Conservation (phyloP, 2,888 invertebrate genomes). For the Pelosia muscerda region DNA sequence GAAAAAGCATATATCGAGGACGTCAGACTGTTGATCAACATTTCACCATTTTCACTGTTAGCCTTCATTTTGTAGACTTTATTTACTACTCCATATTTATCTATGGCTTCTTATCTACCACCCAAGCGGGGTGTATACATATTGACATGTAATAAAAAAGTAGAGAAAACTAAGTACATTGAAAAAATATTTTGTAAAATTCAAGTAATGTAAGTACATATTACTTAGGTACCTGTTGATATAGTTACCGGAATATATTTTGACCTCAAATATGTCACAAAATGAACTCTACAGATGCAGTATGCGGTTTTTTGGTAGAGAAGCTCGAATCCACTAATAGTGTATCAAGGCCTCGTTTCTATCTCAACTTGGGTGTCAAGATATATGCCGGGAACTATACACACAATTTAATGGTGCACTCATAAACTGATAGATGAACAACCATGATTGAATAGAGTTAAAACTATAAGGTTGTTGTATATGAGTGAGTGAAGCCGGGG, state of each 20-base stretch:
- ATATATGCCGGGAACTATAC: too few relatives aligned
- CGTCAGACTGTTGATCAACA: not conserved
- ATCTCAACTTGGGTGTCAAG: too few relatives aligned
- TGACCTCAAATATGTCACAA: too few relatives aligned
- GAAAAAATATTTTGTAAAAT: not conserved
- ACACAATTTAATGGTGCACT: not conserved
- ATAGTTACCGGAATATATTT: too few relatives aligned
- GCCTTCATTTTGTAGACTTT: slow-evolving; percentile 1
- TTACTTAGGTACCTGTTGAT: too few relatives aligned
- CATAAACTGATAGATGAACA: slow-evolving; percentile 8
- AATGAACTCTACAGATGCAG: too few relatives aligned
- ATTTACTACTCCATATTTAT: not conserved
- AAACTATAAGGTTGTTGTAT: slow-evolving; percentile 41
- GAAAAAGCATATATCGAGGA: not conserved
- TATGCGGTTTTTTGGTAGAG: too few relatives aligned
- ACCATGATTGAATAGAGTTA: slow-evolving; percentile 6
- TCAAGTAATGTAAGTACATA: too few relatives aligned
- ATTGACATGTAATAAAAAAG: not conserved
- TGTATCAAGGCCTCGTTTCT: too few relatives aligned
- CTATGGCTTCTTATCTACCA: not conserved
- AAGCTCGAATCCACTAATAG: too few relatives aligned
- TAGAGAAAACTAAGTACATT: not conserved
- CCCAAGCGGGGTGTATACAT: not conserved
- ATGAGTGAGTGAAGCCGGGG: slow-evolving; percentile 45
- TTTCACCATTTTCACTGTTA: not conserved